These are phyloP conservation scores for Caenorhabditis sp. DNA, from an alignment of 2,888 invertebrate species.

Conservation along the genomic window DNA sequence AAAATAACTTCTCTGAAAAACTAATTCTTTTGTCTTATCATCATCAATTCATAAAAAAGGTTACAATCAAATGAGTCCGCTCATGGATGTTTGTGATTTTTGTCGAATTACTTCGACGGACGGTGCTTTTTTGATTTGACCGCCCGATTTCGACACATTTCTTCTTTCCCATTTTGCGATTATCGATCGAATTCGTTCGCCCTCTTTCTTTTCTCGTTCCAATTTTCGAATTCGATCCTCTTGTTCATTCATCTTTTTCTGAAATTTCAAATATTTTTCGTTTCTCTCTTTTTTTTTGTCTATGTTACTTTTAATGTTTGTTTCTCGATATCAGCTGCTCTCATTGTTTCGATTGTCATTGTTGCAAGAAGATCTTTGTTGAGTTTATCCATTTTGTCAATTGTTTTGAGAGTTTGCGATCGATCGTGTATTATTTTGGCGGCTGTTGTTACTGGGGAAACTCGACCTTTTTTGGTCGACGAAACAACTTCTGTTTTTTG, in stretches of 20 bases:
- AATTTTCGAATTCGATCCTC: constrained; percentile 42
- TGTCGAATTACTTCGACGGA: constrained; percentile 24
- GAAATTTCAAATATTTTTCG: constrained; percentile 13
- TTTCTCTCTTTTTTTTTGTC: constrained; percentile 37
- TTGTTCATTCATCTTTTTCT: constrained; percentile 46
- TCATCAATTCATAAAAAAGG: constrained; percentile 2
- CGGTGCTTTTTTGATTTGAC: constrained; percentile 10
- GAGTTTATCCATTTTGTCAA: constrained; percentile 45
- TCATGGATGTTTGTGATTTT: constrained; percentile 29
- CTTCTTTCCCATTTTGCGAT: constrained; percentile 43
- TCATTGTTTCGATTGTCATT: constrained; percentile 48
- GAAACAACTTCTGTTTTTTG: background rate
- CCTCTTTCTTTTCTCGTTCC: constrained; percentile 48
- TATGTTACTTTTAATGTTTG: constrained; percentile 25
- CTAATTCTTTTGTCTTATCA: background rate
- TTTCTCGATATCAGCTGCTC: constrained; percentile 47
- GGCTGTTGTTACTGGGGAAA: constrained; percentile 11
- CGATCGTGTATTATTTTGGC: constrained; percentile 34
- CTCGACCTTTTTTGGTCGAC: background rate
- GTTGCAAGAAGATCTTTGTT: constrained; percentile 46
- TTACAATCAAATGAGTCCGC: constrained; percentile 10
- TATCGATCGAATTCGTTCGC: constrained; percentile 37
- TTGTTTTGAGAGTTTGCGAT: constrained; percentile 27
- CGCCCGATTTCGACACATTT: constrained; percentile 18
- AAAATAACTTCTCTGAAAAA: constrained; percentile 11